These are phyloP conservation scores for Lepisosteus osseus DNA, from an alignment of 2,113 vertebrate species.

Conservation along the genomic window DNA sequence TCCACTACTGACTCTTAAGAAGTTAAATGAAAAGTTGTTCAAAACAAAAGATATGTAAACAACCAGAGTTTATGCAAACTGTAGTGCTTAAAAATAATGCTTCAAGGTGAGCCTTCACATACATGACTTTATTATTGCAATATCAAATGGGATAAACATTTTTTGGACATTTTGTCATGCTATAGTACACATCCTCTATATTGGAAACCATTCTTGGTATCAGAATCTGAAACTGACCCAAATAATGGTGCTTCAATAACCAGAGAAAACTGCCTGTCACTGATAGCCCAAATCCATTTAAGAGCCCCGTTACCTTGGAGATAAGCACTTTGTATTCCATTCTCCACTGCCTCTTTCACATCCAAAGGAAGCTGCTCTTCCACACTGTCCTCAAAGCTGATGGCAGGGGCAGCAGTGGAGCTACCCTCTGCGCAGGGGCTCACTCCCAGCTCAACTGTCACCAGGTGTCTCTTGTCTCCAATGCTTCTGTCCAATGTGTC, in stretches of 20 bases:
- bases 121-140: too few species aligned
- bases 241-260: not conserved
- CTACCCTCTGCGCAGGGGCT: slow-evolving; percentile 48
- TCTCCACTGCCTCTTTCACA: slow-evolving; percentile 73
- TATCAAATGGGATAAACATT: too few species aligned
- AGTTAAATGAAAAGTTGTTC: too few species aligned
- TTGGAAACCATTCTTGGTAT: not conserved
- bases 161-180: not conserved
- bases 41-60: too few species aligned
- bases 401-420: slow-evolving; percentile 36
- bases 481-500: slow-evolving; percentile 82
- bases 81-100: too few species aligned
- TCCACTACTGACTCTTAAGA: too few species aligned
- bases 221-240: not conserved
- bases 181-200: not conserved
- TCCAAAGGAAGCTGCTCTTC: slow-evolving; percentile 52
- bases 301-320: slow-evolving; percentile 73
- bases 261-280: too few species aligned
- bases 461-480: slow-evolving; percentile 79
- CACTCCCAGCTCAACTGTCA: slow-evolving; percentile 67
- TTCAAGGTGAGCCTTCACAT: too few species aligned
- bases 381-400: slow-evolving; percentile 49
- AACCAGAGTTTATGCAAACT: too few species aligned
- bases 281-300: not conserved
- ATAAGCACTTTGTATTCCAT: slow-evolving; percentile 74